These are phyloP conservation scores for Conger conger DNA, from an alignment of 2,113 vertebrate species.

Conservation along the genomic window DNA sequence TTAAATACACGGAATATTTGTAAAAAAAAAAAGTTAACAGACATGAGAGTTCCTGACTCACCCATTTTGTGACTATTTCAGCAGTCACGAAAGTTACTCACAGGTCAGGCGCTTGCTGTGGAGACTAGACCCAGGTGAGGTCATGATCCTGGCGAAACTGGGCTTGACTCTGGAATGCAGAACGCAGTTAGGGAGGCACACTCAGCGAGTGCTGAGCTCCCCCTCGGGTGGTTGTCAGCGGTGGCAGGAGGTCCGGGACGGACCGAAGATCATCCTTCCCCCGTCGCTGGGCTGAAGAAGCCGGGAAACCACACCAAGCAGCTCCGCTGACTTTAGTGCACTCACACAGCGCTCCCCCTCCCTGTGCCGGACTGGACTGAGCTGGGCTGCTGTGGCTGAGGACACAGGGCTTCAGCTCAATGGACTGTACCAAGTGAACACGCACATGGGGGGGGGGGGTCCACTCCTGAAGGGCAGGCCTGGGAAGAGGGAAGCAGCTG, in stretches of 20 bases:
- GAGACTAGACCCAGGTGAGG: background rate
- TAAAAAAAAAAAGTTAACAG: background rate
- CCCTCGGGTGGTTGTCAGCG: background rate
- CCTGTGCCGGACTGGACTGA: background rate
- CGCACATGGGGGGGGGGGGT: background rate
- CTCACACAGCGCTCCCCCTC: background rate
- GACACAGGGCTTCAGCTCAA: background rate
- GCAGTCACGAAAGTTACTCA: background rate
- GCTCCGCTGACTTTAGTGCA: background rate
- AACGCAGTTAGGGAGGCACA: background rate
- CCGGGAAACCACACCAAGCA: background rate
- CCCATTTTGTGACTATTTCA: background rate
- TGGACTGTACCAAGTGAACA: background rate
- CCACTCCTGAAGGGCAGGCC: background rate
- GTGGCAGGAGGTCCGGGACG: background rate
- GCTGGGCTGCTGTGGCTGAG: background rate
- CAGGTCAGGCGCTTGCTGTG: constrained; percentile 4
- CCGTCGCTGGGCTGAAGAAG: background rate
- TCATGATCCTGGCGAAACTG: background rate
- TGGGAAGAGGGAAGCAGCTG: background rate
- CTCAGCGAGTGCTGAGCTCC: background rate
- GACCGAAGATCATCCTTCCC: background rate
- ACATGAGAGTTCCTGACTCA: background rate
- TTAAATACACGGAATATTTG: too few relatives aligned
- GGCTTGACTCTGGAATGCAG: background rate